Evolutionary conservation across 2,888 invertebrate species (phyloP).

Genomic region (Mantis religiosa): DNA sequence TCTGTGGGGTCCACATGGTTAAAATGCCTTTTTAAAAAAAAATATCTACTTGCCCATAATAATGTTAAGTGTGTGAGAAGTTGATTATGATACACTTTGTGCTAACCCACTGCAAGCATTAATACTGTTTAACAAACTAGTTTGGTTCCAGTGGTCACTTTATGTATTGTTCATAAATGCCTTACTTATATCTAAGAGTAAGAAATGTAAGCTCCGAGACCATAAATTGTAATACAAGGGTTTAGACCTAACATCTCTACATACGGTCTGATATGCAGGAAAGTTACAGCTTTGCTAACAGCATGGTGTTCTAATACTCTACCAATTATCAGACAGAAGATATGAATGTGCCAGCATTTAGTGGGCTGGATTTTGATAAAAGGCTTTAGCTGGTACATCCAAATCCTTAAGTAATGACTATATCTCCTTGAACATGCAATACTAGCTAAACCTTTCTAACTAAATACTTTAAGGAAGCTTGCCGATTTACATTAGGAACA

Average conservation of each 20-base stretch:
- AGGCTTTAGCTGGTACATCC: not conserved
- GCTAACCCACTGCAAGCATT: not conserved
- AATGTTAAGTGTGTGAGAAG: not conserved
- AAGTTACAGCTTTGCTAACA: constrained; percentile 21
- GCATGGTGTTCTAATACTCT: constrained; percentile 18
- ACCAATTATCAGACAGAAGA: constrained; percentile 13
- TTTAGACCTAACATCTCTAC: not conserved
- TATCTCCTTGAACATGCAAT: not conserved
- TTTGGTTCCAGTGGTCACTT: constrained; percentile 2
- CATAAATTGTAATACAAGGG: constrained; percentile 5
- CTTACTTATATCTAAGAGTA: not conserved
- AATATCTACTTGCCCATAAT: not conserved
- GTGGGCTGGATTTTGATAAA: constrained; percentile 1
- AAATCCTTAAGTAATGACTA: not conserved
- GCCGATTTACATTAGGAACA: too few relatives aligned
- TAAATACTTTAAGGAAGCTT: too few relatives aligned
- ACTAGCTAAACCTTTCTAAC: not conserved
- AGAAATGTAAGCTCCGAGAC: constrained; percentile 7
- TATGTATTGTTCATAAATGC: constrained; percentile 3
- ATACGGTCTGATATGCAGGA: constrained; percentile 21
- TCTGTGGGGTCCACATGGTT: not conserved
- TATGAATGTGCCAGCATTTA: constrained; percentile 18
- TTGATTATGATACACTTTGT: not conserved
- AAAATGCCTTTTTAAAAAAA: not conserved
- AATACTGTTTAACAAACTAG: not conserved